Percentiles rank a stretch among this genome's conserved stretches.
Evolutionary conservation across 1,140 invertebrate genomes (phyloP).

Genomic region (Lordiphosa clarofinis): DNA sequence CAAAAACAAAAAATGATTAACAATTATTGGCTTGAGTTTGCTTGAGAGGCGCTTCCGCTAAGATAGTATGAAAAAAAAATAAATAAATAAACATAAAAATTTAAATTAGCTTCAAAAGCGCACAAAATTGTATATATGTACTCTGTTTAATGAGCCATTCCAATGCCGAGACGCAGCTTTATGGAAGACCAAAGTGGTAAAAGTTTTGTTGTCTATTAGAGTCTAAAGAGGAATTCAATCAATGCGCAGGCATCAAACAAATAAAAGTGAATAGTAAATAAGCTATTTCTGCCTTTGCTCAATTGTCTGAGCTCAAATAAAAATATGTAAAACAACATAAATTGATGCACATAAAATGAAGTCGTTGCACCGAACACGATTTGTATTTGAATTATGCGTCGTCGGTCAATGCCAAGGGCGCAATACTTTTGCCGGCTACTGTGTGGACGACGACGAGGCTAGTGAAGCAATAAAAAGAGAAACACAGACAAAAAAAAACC

Average conservation of each 20-base stretch:
- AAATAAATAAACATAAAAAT: slow-evolving; percentile 22
- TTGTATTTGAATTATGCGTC: slow-evolving; percentile 7
- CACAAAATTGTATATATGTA: slow-evolving; percentile 18
- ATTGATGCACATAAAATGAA: slow-evolving; percentile 25
- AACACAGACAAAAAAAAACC: slow-evolving; percentile 8
- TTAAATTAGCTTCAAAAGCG: slow-evolving; percentile 27
- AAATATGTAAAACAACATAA: too few relatives aligned
- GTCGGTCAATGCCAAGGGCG: slow-evolving; percentile 50
- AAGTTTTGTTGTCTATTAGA: neutral
- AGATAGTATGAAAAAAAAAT: neutral
- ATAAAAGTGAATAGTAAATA: too few relatives aligned
- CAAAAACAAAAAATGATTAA: slow-evolving; percentile 31
- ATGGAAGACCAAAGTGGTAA: slow-evolving; percentile 2
- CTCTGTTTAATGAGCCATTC: slow-evolving; percentile 48
- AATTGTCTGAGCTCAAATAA: too few relatives aligned
- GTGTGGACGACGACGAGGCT: slow-evolving; percentile 19
- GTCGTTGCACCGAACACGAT: slow-evolving; percentile 28
- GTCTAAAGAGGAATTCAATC: neutral
- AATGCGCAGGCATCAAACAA: too few relatives aligned
- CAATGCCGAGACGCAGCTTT: slow-evolving; percentile 33
- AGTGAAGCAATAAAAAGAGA: slow-evolving; percentile 32
- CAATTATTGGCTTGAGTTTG: slow-evolving; percentile 35
- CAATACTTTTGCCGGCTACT: slow-evolving; percentile 40
- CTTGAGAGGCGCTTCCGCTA: slow-evolving; percentile 20
- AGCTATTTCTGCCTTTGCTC: too few relatives aligned